phyloP scores from a whole-genome alignment of 2,888 invertebrate species.

The Eilema sororculum region DNA sequence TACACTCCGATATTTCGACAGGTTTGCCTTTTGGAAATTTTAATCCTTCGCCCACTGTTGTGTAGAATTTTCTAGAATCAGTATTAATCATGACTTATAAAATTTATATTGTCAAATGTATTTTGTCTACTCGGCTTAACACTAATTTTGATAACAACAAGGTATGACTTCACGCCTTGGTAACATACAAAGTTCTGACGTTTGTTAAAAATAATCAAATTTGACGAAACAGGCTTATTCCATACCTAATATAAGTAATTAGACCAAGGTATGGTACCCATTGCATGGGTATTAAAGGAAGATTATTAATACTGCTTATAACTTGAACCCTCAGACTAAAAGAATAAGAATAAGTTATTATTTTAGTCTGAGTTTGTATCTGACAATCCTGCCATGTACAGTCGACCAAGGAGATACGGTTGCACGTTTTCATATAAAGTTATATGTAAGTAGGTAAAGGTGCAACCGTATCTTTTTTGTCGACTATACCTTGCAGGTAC shows the following conservation, averaged over 20 bases:
- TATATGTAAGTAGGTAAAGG: too few species aligned
- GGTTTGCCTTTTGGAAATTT: too few species aligned
- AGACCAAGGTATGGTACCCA: not conserved
- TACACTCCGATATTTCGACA: too few species aligned
- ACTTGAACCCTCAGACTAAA: too few species aligned
- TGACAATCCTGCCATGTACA: conserved; percentile 17
- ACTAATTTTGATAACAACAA: not conserved
- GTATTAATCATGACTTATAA: not conserved
- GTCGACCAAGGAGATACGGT: too few species aligned
- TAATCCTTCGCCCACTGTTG: too few species aligned
- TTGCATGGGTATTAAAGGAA: not conserved
- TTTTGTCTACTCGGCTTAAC: not conserved
- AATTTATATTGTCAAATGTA: not conserved
- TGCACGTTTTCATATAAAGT: too few species aligned
- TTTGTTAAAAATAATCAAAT: not conserved
- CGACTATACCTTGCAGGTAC: not conserved
- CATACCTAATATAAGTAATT: not conserved
- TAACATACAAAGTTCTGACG: not conserved
- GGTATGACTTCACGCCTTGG: not conserved
- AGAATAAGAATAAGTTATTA: too few species aligned
- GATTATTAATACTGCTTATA: conserved; percentile 4
- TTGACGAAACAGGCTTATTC: not conserved
- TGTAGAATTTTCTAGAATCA: not conserved
- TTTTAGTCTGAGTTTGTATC: too few species aligned
- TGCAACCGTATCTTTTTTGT: too few species aligned